These are phyloP conservation scores for Cynopterus brachyotis DNA, from an alignment of 2,113 vertebrate species.

Conservation along the genomic window DNA sequence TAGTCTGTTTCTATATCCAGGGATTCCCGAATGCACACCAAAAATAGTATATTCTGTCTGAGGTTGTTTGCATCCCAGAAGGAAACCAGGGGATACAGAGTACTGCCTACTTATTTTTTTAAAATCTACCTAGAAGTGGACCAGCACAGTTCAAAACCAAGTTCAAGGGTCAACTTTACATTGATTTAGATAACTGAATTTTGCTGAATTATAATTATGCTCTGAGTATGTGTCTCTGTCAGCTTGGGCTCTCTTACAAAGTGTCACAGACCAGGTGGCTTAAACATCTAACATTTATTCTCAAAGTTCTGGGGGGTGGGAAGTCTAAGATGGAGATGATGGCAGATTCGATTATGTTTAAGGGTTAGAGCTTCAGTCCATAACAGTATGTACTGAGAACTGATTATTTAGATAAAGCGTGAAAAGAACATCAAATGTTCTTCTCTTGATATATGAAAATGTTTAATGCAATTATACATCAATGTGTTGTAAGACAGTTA, in stretches of 20 bases:
- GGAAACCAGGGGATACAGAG: neutral
- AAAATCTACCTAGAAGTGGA: neutral
- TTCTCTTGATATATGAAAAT: neutral
- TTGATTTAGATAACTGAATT: neutral
- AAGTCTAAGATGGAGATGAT: neutral
- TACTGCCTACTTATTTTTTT: neutral
- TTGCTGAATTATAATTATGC: conserved; percentile 6
- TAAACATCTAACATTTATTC: neutral
- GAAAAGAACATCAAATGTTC: neutral
- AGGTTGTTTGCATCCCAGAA: neutral
- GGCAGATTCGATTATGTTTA: neutral
- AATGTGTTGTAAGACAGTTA: neutral
- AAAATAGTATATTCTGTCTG: neutral
- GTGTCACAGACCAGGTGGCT: neutral
- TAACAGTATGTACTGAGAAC: neutral
- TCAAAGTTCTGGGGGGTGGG: neutral
- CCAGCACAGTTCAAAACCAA: too few species aligned
- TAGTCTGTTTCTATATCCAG: too few species aligned
- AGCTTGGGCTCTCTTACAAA: neutral
- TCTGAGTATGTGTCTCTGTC: neutral
- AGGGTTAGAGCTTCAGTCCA: neutral
- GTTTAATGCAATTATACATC: neutral
- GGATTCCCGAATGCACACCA: neutral
- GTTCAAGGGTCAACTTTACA: neutral
- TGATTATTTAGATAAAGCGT: neutral